These are phyloP conservation scores for Myotis pilosus DNA, from an alignment of 2,797 vertebrate species.

Conservation along the genomic window DNA sequence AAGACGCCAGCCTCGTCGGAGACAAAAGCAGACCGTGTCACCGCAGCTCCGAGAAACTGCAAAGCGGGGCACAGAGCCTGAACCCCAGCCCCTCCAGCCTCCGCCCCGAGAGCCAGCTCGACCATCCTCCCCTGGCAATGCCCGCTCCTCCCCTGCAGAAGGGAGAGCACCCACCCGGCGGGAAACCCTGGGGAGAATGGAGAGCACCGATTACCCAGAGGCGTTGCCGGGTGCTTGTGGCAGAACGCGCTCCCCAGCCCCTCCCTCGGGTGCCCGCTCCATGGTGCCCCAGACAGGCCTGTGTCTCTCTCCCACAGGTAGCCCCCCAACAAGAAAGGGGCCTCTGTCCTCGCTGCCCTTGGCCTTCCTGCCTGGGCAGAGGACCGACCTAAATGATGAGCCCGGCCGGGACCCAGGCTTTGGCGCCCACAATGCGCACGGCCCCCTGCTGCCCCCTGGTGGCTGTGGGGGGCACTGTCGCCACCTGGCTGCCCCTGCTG, in stretches of 20 bases:
- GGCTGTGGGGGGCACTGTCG: not conserved
- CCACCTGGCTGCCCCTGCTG: not conserved
- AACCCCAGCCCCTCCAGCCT: not conserved
- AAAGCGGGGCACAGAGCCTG: fast-evolving
- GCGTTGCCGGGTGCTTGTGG: not conserved
- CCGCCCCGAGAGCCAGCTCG: fast-evolving
- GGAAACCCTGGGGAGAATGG: not conserved
- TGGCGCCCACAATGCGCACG: fast-evolving
- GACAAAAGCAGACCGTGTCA: not conserved
- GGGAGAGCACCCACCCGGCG: fast-evolving
- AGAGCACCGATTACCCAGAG: fast-evolving
- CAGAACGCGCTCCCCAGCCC: not conserved
- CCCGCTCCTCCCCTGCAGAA: fast-evolving
- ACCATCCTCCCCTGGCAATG: not conserved
- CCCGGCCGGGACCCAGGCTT: not conserved
- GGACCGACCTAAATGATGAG: not conserved
- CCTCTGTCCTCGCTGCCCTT: not conserved
- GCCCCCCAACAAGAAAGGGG: not conserved
- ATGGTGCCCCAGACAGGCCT: not conserved
- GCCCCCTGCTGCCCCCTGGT: constrained; percentile 76
- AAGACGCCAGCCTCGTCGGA: not conserved
- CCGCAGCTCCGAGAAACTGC: not conserved
- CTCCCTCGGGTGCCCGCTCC: not conserved
- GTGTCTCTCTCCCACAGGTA: not conserved
- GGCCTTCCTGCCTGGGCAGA: not conserved